These are phyloP conservation scores for Pyralis farinalis DNA, from an alignment of 2,888 invertebrate species.

Conservation along the genomic window DNA sequence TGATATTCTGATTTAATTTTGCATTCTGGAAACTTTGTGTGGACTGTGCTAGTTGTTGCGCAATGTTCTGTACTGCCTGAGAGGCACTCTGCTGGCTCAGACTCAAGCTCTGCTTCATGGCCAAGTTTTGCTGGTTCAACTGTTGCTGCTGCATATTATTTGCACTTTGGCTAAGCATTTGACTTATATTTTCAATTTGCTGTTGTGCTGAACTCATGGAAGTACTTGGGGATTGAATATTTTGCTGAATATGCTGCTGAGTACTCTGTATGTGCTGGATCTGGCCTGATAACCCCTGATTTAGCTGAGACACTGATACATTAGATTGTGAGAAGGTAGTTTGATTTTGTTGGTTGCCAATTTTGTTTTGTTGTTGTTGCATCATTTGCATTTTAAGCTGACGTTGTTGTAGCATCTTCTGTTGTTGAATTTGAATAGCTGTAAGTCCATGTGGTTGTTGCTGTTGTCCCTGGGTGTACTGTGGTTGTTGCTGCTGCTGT, in stretches of 20 bases:
- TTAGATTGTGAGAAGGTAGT: conserved; percentile 63
- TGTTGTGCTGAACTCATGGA: conserved; percentile 82
- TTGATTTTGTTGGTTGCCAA: conserved; percentile 43
- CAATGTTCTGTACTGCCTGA: conserved; percentile 70
- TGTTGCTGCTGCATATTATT: conserved; percentile 71
- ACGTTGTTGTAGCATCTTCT: conserved; percentile 80
- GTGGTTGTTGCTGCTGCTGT: conserved; percentile 41
- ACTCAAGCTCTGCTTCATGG: conserved; percentile 66
- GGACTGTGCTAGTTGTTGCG: conserved; percentile 68
- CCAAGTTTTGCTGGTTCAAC: conserved; percentile 63
- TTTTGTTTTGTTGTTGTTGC: conserved; percentile 56
- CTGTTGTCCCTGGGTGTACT: conserved; percentile 27
- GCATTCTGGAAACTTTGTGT: conserved; percentile 71
- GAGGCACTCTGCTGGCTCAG: conserved; percentile 66
- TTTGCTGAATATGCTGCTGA: conserved; percentile 69
- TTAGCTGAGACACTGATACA: conserved; percentile 63
- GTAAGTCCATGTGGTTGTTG: conserved; percentile 68
- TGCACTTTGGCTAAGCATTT: conserved; percentile 76
- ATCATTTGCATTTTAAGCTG: conserved; percentile 78
- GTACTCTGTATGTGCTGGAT: conserved; percentile 62
- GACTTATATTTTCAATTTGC: conserved; percentile 82
- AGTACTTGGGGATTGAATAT: conserved; percentile 53
- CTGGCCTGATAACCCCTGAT: conserved; percentile 60
- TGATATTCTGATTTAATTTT: conserved; percentile 65
- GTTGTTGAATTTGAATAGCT: conserved; percentile 75